A percentile compares a stretch with the other conserved stretches of the same genome.
Conservation (phyloP, 2,888 invertebrate genomes). For the Amorpha juglandis region DNA sequence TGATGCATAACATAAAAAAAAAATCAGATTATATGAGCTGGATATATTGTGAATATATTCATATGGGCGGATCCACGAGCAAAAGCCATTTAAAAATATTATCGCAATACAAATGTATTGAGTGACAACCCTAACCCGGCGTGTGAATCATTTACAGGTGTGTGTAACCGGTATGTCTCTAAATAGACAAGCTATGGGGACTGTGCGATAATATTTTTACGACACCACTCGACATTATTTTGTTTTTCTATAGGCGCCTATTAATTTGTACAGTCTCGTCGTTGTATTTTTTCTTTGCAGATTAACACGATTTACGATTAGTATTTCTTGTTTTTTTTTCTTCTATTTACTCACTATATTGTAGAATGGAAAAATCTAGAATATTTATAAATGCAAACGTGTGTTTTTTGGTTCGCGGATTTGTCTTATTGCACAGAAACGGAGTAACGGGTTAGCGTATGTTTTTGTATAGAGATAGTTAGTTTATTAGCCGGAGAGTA, state of each 20-base stretch:
- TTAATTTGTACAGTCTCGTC: neutral
- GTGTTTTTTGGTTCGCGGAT: too few species aligned
- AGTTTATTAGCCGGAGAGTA: too few species aligned
- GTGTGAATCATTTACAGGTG: neutral
- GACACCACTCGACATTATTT: constrained; percentile 2
- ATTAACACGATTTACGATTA: neutral
- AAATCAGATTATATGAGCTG: too few species aligned
- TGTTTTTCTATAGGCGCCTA: constrained; percentile 9
- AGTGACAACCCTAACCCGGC: neutral
- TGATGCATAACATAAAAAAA: too few species aligned
- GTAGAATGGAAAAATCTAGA: too few species aligned
- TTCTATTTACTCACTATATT: too few species aligned
- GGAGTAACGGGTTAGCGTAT: too few species aligned
- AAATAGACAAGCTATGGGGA: constrained; percentile 12
- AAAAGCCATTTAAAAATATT: neutral
- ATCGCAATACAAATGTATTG: neutral
- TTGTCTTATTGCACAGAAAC: too few species aligned
- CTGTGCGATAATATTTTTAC: constrained; percentile 6
- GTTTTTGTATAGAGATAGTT: too few species aligned
- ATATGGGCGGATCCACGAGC: too few species aligned
- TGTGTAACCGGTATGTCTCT: constrained; percentile 23
- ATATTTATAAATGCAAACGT: too few species aligned
- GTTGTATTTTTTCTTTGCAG: neutral
- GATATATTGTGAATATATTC: too few species aligned
- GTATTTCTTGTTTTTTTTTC: neutral